phyloP scores from a whole-genome alignment of 2,113 vertebrate species.

The Malurus alboscapulatus region DNA sequence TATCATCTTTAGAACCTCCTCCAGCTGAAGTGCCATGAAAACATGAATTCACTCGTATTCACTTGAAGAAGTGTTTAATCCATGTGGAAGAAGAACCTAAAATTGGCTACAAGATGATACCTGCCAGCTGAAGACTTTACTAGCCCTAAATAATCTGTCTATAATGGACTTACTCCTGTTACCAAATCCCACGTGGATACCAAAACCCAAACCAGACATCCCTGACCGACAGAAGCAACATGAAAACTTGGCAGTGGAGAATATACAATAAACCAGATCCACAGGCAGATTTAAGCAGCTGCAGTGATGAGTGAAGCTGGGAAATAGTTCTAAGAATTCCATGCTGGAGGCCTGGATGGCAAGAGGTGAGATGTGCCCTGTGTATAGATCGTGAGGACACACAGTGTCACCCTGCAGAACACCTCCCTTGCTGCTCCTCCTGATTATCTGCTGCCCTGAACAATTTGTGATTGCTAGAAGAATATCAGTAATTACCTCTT shows the following conservation, averaged over 20 bases:
- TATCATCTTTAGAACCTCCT: not conserved
- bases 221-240: not conserved
- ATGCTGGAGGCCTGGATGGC: accelerated
- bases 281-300: not conserved
- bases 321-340: not conserved
- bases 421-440: not conserved
- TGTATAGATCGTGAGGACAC: accelerated
- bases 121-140: not conserved
- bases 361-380: not conserved
- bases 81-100: not conserved
- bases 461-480: not conserved
- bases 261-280: not conserved
- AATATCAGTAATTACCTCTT: not conserved
- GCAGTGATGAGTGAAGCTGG: not conserved
- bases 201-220: not conserved
- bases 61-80: conserved; percentile 26
- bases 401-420: not conserved
- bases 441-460: not conserved
- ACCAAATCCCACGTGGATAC: not conserved
- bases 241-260: not conserved
- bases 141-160: not conserved
- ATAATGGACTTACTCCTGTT: not conserved
- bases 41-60: not conserved
- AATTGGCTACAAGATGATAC: not conserved
- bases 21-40: conserved; percentile 1